A percentile compares a stretch with the other conserved stretches of the same genome.
These are phyloP conservation scores for Cercocebus atys DNA, from an alignment of 2,113 vertebrate genomes.

Conservation along the genomic window DNA sequence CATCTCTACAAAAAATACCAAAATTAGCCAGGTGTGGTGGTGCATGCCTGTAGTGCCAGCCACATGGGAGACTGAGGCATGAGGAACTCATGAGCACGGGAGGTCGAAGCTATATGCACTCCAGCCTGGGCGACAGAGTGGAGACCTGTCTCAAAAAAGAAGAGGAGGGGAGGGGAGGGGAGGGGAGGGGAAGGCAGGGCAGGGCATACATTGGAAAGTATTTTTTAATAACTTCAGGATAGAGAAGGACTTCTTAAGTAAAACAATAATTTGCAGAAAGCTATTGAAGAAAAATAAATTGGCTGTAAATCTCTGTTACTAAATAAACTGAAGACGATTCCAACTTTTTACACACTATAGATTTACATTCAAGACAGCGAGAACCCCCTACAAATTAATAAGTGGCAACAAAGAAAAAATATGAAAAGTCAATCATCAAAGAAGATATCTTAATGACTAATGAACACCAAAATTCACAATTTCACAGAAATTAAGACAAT, in stretches of 20 bases:
- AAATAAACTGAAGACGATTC: not conserved
- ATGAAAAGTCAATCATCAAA: not conserved
- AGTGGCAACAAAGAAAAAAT: not conserved
- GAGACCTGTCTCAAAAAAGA: too few species aligned
- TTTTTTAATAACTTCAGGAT: not conserved
- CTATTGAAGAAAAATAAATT: not conserved
- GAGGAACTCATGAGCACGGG: too few species aligned
- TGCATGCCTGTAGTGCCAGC: too few species aligned
- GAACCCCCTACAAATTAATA: not conserved
- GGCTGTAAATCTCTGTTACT: not conserved
- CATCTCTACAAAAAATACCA: too few species aligned
- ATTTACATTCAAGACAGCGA: not conserved
- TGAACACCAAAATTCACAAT: not conserved
- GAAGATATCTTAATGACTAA: not conserved
- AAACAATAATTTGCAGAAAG: not conserved
- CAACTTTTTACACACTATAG: not conserved
- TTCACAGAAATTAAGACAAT: not conserved
- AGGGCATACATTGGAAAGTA: not conserved
- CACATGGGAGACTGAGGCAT: too few species aligned
- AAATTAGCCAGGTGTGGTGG: too few species aligned
- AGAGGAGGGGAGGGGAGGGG: too few species aligned
- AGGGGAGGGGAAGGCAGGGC: too few species aligned
- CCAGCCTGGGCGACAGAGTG: too few species aligned
- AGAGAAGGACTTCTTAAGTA: slow-evolving; percentile 9
- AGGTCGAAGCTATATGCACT: too few species aligned